Conservation (phyloP, 1,140 invertebrate species). For the Asobara japonica region DNA sequence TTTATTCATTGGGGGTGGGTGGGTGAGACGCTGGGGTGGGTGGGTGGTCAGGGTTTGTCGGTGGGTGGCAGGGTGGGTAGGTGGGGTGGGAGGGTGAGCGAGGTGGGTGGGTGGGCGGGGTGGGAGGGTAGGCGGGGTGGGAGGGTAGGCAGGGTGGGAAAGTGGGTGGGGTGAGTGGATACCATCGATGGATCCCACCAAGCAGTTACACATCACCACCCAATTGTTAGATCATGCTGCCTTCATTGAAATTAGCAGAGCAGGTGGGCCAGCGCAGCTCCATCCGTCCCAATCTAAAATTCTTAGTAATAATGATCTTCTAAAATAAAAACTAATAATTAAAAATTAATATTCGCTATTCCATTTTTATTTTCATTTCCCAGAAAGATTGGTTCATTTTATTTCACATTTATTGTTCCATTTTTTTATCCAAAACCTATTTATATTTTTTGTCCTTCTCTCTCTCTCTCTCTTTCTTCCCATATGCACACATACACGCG, state of each 20-base stretch:
- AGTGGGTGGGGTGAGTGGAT: too few relatives aligned
- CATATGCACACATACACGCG: slow-evolving; percentile 41
- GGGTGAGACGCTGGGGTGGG: neutral
- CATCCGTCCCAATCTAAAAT: too few relatives aligned
- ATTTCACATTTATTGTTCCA: neutral
- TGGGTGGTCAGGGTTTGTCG: neutral
- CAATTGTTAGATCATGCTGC: too few relatives aligned
- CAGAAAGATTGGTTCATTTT: neutral
- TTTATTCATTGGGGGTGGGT: neutral
- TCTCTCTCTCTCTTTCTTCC: slow-evolving; percentile 27
- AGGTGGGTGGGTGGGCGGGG: too few relatives aligned
- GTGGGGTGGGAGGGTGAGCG: too few relatives aligned
- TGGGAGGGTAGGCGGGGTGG: too few relatives aligned
- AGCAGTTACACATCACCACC: too few relatives aligned
- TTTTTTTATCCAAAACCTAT: slow-evolving; percentile 4
- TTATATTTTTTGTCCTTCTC: slow-evolving; percentile 20
- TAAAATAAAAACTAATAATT: neutral
- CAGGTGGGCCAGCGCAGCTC: too few relatives aligned
- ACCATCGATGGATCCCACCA: too few relatives aligned
- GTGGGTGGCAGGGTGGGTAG: neutral
- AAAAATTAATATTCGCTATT: neutral
- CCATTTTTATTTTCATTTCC: neutral
- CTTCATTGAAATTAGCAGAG: too few relatives aligned
- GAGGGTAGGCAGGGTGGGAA: too few relatives aligned
- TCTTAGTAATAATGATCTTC: too few relatives aligned